phyloP scores from a whole-genome alignment of 2,797 vertebrate genomes.

The Acipenser ruthenus region DNA sequence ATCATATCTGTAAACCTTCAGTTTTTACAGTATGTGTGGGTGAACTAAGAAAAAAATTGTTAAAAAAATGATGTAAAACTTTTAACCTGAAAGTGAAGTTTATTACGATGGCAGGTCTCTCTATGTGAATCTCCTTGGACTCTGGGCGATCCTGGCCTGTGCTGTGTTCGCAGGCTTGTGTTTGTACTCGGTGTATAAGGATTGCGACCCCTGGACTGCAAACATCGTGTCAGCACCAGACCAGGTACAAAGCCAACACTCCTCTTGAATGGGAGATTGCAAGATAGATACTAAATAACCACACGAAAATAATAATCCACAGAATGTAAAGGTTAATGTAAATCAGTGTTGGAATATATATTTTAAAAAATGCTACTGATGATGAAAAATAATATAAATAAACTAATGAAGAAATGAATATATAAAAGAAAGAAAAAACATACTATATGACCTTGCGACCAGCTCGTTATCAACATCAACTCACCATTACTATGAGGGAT shows the following conservation, averaged over 20 bases:
- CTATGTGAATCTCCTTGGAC: conserved; percentile 80
- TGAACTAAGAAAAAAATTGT: too few relatives aligned
- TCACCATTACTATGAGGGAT: neutral
- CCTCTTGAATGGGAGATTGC: neutral
- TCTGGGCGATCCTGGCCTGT: conserved; percentile 69
- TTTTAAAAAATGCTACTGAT: neutral
- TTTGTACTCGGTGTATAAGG: conserved; percentile 76
- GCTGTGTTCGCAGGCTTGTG: conserved; percentile 73
- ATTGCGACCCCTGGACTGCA: conserved; percentile 61
- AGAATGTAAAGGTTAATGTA: neutral
- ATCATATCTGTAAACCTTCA: too few relatives aligned
- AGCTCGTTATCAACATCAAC: neutral
- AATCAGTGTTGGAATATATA: neutral
- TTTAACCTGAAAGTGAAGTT: too few relatives aligned
- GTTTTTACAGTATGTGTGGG: too few relatives aligned
- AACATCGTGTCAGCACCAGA: conserved; percentile 44
- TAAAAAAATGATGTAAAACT: too few relatives aligned
- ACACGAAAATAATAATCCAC: neutral
- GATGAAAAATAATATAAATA: conserved; percentile 4
- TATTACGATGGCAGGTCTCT: conserved; percentile 59
- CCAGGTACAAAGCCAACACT: conserved; percentile 42
- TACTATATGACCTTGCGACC: neutral
- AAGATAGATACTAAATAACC: neutral
- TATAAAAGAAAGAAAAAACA: neutral
- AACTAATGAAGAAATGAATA: neutral